Percentiles rank a stretch among this genome's conserved stretches.
Evolutionary conservation across 2,888 invertebrate genomes (phyloP).

Genomic region (Euclidia mi): DNA sequence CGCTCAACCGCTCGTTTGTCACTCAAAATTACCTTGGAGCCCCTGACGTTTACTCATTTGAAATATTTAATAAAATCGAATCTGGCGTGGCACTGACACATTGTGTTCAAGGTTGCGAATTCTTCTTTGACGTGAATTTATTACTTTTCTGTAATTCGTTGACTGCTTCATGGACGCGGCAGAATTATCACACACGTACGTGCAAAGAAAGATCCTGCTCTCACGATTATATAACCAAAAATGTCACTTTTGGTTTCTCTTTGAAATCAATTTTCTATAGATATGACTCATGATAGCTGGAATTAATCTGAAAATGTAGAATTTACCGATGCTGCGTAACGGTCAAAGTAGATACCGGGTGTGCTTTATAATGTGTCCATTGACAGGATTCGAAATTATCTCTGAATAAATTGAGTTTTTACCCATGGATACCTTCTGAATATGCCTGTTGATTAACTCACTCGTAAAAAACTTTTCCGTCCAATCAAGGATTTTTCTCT

Average conservation of each 20-base stretch:
- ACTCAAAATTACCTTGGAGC: slow-evolving; percentile 72
- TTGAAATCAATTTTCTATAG: too few relatives aligned
- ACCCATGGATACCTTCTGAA: slow-evolving; percentile 25
- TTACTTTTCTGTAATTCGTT: slow-evolving; percentile 9
- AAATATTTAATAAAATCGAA: slow-evolving; percentile 68
- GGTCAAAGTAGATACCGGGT: too few relatives aligned
- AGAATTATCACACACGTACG: too few relatives aligned
- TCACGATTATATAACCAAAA: too few relatives aligned
- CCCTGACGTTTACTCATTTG: slow-evolving; percentile 65
- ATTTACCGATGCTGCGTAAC: too few relatives aligned
- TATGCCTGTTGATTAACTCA: slow-evolving; percentile 36
- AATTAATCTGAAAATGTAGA: too few relatives aligned
- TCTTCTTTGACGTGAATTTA: slow-evolving; percentile 33
- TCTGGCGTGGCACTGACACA: slow-evolving; percentile 24
- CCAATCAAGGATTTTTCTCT: slow-evolving; percentile 55
- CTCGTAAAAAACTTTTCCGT: slow-evolving; percentile 34
- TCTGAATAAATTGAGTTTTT: slow-evolving; percentile 10
- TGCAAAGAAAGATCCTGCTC: too few relatives aligned
- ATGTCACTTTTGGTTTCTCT: too few relatives aligned
- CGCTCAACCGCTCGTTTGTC: slow-evolving; percentile 81
- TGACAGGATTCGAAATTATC: slow-evolving; percentile 19
- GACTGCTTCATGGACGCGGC: too few relatives aligned
- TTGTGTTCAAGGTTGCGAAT: too few relatives aligned
- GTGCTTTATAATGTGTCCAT: too few relatives aligned
- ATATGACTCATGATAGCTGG: too few relatives aligned